Evolutionary conservation across 37 sponge, comb jelly and placozoan species (phyloP), one percentile per base, ranked within the genome.

Genomic region (Agelas oroides): DNA sequence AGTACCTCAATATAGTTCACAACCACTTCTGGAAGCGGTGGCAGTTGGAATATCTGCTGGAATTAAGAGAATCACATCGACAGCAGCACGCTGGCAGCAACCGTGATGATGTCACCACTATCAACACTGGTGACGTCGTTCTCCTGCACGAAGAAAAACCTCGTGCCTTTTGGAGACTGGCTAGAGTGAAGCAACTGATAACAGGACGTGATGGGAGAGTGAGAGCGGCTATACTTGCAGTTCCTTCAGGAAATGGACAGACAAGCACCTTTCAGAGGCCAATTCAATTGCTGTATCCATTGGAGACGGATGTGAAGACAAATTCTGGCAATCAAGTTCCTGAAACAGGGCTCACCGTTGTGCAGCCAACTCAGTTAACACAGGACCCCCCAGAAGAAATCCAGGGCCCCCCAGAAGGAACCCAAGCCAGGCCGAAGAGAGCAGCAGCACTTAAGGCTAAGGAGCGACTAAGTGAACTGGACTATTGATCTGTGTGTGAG

Each of bases 11-110:
- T 76, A 60, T 32, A 1, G 27, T 37, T 27, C 19, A 56, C 3
- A 73, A 73, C 53, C 60, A 54, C 18, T 54, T 76, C 24, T 76
- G 76, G 59, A 46, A 27, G 34, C 59, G 31, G 21, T 76, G 76
- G 76, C 12, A 15, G 12, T 5, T 30, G 1, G 60, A 72, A 76
- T 76, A 76, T 19, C 36, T 57, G 24, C 35, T 59, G 28, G 76
- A 76, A 56, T 37, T 76, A 2, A 1, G 59, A 32, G 59, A 64
- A 34, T 78, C 66, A 24, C 79, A 78, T 56, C 76, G 76, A 8
- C 23, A 53, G 3, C 76, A 55, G 18, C 57, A 74, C 13, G 58
- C 46, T 18, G 30, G 67, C 18, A 65, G 67, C 30, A n/a, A 14
- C 30, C 14, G 14, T 14, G 21, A 69, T 36, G 61, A 57, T 35